Base-by-base conservation (phyloP, 2,113 vertebrate species). In the Phyllostomus discolor region DNA sequence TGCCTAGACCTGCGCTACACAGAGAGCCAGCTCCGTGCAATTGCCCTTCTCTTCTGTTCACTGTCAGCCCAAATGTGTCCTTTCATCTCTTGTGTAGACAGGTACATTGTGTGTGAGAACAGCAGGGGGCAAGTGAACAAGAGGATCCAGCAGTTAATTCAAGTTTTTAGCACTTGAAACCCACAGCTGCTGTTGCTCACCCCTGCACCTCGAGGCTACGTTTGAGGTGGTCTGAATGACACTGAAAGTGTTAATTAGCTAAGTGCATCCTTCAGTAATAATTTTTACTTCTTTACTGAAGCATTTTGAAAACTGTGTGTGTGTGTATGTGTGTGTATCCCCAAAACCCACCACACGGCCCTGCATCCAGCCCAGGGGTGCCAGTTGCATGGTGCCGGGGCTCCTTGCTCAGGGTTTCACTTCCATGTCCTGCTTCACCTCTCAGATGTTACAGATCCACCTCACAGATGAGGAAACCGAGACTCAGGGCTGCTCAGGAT, bases 301-400 rank as follows among this genome's bases (percentile, higher is more conserved):
- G 24, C 28, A 22, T 64, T 86, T 76, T 52, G 50, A 83, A 83
- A 82, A 33, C 46, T 20, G 0, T 4, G 26, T 8, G 33, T 35
- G 19, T 4, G 28, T 33, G 11, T 43, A 4, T 57, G 88, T 82
- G 78, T 66, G n/a, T 31, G 38, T 75, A 59, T 50, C 6, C 33
- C n/a, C 66, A 70, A 26, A n/a, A 16, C 38, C 43, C 19, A 24
- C 31, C 24, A 17, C 22, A 2, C 52, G 41, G 43, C 4, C 33
- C 28, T 11, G 19, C 28, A 76, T 43, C 73, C 73, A 76, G 20
- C 7, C 62, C 31, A 0, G 43, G 10, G 33, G 28, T 10, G 2
- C n/a, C 38, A 11, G 75, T 38, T 7, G 20, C 15, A 17, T 4
- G 26, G 17, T 16, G 22, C 28, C 0, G 0, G 0, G 41, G 31